Conservation (phyloP, 2,113 vertebrate genomes). For the Oreochromis aureus region DNA sequence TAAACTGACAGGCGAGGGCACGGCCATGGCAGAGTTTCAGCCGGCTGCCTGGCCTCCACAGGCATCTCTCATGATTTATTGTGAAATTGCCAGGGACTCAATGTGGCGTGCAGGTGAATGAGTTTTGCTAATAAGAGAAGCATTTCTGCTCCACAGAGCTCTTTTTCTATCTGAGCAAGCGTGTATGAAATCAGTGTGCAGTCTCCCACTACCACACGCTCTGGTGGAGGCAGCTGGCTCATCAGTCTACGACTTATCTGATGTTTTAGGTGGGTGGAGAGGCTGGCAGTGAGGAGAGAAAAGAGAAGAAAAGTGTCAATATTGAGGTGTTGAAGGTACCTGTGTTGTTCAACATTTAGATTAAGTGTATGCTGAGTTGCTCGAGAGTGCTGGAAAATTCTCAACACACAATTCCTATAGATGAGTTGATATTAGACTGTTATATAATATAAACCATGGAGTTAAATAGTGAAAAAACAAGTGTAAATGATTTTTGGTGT, state of each 20-base stretch:
- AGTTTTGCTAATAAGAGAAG: constrained; percentile 74
- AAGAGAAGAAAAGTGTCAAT: constrained; percentile 13
- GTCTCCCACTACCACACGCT: constrained; percentile 60
- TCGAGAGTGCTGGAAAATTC: neutral
- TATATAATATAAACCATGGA: neutral
- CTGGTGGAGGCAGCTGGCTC: constrained; percentile 61
- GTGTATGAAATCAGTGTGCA: constrained; percentile 64
- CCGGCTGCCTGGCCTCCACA: constrained; percentile 33
- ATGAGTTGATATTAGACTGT: neutral
- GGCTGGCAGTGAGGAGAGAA: constrained; percentile 27
- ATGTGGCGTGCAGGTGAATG: constrained; percentile 73
- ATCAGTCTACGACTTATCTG: constrained; percentile 63
- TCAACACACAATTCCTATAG: neutral
- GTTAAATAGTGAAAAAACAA: neutral
- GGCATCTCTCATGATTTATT: constrained; percentile 67
- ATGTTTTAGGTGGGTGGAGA: constrained; percentile 62
- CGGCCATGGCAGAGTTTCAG: constrained; percentile 26
- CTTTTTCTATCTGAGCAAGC: constrained; percentile 69
- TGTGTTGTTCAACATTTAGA: constrained; percentile 27
- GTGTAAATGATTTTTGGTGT: neutral
- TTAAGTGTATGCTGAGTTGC: neutral
- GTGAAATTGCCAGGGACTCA: constrained; percentile 71
- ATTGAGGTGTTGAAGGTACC: constrained; percentile 11
- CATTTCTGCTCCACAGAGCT: constrained; percentile 72
- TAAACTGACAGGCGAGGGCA: constrained; percentile 63